Evolutionary conservation across 2,113 vertebrate genomes (phyloP).

Genomic region (Tyto alba): DNA sequence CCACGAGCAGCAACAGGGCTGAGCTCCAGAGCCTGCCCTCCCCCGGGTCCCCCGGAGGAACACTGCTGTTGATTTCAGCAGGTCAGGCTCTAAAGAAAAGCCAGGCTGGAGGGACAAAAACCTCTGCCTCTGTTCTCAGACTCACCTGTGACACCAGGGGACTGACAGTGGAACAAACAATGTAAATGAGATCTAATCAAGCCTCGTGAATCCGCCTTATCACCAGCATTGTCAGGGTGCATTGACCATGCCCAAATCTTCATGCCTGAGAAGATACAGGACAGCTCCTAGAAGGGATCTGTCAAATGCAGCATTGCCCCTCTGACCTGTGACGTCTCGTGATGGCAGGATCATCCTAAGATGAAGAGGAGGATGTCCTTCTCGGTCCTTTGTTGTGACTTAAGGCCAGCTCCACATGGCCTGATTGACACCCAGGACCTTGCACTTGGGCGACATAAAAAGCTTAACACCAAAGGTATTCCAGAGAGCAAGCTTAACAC

Average conservation of each 20-base stretch:
- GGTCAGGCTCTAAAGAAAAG: neutral
- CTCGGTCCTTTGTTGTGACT: neutral
- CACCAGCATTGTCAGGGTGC: neutral
- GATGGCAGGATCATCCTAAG: neutral
- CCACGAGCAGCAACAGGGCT: rapidly evolving
- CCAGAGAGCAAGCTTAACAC: neutral
- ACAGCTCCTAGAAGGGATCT: neutral
- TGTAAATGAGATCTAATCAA: constrained; percentile 17
- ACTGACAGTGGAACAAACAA: constrained; percentile 21
- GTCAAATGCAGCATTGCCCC: neutral
- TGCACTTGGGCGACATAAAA: neutral
- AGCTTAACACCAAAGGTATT: neutral
- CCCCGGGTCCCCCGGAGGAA: neutral
- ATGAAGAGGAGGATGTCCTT: neutral
- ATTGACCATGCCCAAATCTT: neutral
- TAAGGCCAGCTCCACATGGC: neutral
- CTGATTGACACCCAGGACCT: neutral
- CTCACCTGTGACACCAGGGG: constrained; percentile 2
- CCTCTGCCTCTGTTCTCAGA: neutral
- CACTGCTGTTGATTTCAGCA: neutral
- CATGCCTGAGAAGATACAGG: neutral
- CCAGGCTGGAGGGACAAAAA: neutral
- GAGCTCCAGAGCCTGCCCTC: neutral
- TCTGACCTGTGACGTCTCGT: neutral
- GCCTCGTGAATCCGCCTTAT: neutral